A percentile compares a stretch with the other conserved stretches of the same genome.
These are phyloP conservation scores for Silvanus unidentatus DNA, from an alignment of 2,888 invertebrate species.

Conservation along the genomic window DNA sequence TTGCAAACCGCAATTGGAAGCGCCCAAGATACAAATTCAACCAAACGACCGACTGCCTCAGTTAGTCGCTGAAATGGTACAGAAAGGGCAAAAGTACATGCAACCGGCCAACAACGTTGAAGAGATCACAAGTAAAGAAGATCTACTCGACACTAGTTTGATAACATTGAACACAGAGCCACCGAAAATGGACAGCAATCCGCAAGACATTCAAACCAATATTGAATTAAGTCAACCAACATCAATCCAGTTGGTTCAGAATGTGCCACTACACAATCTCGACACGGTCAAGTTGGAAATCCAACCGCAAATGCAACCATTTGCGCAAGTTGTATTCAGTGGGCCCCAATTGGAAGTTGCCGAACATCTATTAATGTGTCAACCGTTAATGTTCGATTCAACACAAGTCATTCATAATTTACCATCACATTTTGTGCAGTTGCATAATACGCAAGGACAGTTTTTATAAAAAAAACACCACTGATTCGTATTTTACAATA, in stretches of 20 bases:
- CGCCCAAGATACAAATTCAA: slow-evolving; percentile 31
- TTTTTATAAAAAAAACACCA: slow-evolving; percentile 4
- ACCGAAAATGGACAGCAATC: not conserved
- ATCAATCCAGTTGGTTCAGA: slow-evolving; percentile 1
- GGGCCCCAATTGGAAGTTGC: slow-evolving; percentile 31
- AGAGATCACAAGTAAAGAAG: not conserved
- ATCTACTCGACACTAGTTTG: not conserved
- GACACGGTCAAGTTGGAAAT: slow-evolving; percentile 33
- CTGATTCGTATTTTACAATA: no score
- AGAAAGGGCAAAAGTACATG: slow-evolving; percentile 29
- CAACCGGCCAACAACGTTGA: not conserved
- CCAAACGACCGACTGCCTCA: slow-evolving; percentile 37
- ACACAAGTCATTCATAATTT: slow-evolving; percentile 35
- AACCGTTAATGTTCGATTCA: slow-evolving; percentile 40
- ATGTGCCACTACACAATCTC: slow-evolving; percentile 31
- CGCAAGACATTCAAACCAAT: not conserved
- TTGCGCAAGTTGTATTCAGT: slow-evolving; percentile 36
- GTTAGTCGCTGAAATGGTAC: slow-evolving; percentile 39
- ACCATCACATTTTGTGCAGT: slow-evolving; percentile 36
- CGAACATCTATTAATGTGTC: slow-evolving; percentile 39
- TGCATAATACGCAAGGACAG: slow-evolving; percentile 1
- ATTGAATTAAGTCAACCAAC: not conserved
- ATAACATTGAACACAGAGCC: not conserved
- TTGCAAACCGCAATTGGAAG: slow-evolving; percentile 38
- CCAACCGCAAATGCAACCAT: slow-evolving; percentile 20